Evolutionary conservation across 2,888 invertebrate species (phyloP), one percentile per base, ranked within the genome.

Genomic region (Apodemia mormo): DNA sequence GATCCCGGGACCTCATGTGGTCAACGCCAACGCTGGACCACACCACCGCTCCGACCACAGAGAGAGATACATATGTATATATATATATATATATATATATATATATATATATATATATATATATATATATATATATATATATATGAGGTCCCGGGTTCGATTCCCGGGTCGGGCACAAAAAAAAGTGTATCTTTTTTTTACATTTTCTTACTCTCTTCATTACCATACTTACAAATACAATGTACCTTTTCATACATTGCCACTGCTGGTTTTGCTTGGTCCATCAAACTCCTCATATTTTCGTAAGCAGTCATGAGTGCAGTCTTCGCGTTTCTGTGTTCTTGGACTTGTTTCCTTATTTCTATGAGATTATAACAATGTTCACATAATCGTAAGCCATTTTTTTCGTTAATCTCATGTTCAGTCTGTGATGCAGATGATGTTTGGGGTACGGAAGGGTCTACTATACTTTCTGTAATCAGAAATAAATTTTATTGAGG

Each of bases 331-430:
- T 96, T 96, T 78, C 97, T 95, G 75, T 96, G 96, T 75, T 98
- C 96, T 83, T 98, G 97, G 81, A 97, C 95, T 79, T 95, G 95
- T 77, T 94, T 94, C 76, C 98, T 95, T 58, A 97, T 87, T 79
- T 98, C 97, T 67, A 99, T 92, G 70, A 98, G 94, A 81, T 96
- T 95, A 71, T 96, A 95, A 78, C 98, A 98, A 83, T 97, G 96
- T 45, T 94, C 94, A 78, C 97, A 97, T 2, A 96, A 90, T 22
- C 97, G 94, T 65, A 97, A 94, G 67, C 94, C 91, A 43, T 85
- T 95, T 75, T 94, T 94, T 72, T 96, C 95, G 22, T 88, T 82
- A 8, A 87, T 88, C 73, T 90, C 91, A 0, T 80, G 81, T 4
- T 88, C 85, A 5, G 86, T 73, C 70, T 85, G 82, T 10, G 82